phyloP scores from a whole-genome alignment of 2,888 invertebrate genomes.

The Melolontha melolontha region DNA sequence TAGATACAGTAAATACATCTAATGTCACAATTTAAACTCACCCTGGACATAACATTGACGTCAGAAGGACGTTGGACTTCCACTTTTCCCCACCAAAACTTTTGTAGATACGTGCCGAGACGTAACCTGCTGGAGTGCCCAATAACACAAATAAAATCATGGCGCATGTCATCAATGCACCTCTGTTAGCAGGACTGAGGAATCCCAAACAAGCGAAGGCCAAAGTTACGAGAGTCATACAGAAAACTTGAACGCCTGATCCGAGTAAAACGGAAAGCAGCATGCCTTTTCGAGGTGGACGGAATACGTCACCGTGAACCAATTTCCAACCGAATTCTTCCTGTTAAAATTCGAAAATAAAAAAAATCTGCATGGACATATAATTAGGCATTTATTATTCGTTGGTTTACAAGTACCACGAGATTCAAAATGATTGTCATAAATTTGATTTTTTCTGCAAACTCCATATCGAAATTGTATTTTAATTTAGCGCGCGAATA shows the following conservation, averaged over 20 bases:
- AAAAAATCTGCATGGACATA: neutral
- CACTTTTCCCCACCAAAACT: conserved; percentile 98
- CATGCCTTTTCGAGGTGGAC: conserved; percentile 97
- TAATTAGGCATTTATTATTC: neutral
- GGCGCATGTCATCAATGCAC: conserved; percentile 98
- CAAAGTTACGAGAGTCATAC: conserved; percentile 95
- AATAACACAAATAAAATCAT: conserved; percentile 97
- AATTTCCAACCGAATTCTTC: conserved; percentile 98
- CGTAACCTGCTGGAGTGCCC: conserved; percentile 96
- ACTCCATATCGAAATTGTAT: too few species aligned
- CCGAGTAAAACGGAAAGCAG: conserved; percentile 95
- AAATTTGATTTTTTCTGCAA: too few species aligned
- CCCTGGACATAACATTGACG: conserved; percentile 96
- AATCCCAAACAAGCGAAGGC: conserved; percentile 99
- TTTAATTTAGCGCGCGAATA: too few species aligned
- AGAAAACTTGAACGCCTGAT: conserved; percentile 95
- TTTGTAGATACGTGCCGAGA: conserved; percentile 97
- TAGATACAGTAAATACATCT: too few species aligned
- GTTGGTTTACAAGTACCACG: too few species aligned
- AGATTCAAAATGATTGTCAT: too few species aligned
- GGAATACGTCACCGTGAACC: conserved; percentile 97
- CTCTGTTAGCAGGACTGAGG: conserved; percentile 97
- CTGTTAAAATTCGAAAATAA: conserved; percentile 61
- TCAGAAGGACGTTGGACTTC: conserved; percentile 97
- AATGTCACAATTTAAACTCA: conserved; percentile 9